Evolutionary conservation across 2,797 vertebrate species (phyloP).

Genomic region (Psittacula derbiana): DNA sequence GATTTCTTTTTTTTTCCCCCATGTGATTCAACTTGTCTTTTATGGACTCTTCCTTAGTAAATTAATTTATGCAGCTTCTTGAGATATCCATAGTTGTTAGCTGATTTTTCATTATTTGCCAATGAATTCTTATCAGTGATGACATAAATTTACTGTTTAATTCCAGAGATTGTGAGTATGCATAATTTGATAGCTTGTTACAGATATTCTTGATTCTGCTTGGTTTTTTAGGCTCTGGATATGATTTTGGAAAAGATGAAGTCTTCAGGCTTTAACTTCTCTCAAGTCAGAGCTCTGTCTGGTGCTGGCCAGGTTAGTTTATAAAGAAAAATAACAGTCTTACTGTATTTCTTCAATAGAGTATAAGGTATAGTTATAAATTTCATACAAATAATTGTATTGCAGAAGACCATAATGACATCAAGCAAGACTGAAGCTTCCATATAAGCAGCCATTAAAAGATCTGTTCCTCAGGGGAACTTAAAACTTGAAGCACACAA

Average conservation of each 20-base stretch:
- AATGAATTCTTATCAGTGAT: background rate
- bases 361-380: background rate
- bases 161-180: background rate
- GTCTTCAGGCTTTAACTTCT: slow-evolving; percentile 84
- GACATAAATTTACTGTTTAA: background rate
- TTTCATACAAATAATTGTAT: background rate
- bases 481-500: background rate
- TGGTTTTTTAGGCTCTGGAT: slow-evolving; percentile 86
- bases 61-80: slow-evolving; percentile 13
- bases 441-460: background rate
- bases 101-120: slow-evolving; percentile 24
- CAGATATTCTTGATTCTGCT: background rate
- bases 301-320: slow-evolving; percentile 91
- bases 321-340: background rate
- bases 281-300: slow-evolving; percentile 84
- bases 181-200: background rate
- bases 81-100: background rate
- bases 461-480: background rate
- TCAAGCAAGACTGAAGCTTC: background rate
- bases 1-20: background rate
- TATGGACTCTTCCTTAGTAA: background rate
- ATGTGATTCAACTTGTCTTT: background rate
- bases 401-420: background rate
- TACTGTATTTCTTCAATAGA: background rate
- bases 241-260: slow-evolving; percentile 89